Base-by-base conservation (phyloP, 2,888 invertebrate species). In the Zonitis immaculata region DNA sequence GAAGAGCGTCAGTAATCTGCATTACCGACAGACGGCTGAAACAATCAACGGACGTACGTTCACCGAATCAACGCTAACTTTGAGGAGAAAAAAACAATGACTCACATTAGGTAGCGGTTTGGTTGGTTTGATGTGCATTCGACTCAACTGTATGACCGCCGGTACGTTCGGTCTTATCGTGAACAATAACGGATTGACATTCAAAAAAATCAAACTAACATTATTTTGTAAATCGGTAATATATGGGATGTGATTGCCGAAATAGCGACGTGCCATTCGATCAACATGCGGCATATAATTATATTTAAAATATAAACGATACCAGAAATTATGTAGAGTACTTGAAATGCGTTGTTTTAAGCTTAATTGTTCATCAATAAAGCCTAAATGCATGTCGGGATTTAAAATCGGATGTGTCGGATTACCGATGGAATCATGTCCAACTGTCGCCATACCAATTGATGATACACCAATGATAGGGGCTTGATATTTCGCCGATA, bases 181-280 rank as follows among this genome's bases (percentile, higher is more conserved):
- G 50, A 69, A 66, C 42, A 74, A 61, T 30, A 72, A 59, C 0
- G 71, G 70, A 62, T 73, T 73, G 1, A 62, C 66, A 49, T 70
- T 71, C 25, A 71, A 51, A 52, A 74, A 67, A 11, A 72, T 42
- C 51, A 72, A 54, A 50, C 71, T 73, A 20, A 71, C 62, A 56
- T 71, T 71, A 50, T 57, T 65, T 45, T 70, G 69, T 5, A 73
- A 62, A 7, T 73, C 73, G 6, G 58, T 61, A 11, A 74, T 48
- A 49, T 71, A 61, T 8, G 74, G 73, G 30, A 71, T 59, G 53
- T 70, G 62, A 16, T 66, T 51, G 0, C 75, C 73, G 12, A 76
- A 66, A 60, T 72, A 71, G 51, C 64, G 66, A 42, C 59, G 65
- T 2, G 66, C 67, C 20, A 72, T 52, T 49, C 58, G 45, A 50